Percentiles rank a stretch among this genome's conserved stretches.
Conservation (phyloP, 1,140 invertebrate species). For the Leucophenga varia region DNA sequence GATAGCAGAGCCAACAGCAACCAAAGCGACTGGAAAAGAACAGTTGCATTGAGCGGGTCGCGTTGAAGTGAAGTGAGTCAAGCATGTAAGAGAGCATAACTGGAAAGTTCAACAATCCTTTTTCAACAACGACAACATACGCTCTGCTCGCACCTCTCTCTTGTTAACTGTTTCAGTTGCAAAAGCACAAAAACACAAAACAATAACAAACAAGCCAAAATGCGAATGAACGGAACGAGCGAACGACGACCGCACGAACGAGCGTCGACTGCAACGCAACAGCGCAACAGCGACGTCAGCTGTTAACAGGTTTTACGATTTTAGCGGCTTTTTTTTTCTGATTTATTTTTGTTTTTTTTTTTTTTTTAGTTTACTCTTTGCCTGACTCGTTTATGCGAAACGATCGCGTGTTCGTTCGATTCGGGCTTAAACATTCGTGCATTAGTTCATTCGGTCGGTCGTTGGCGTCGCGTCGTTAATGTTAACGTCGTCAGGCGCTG, state of each 20-base stretch:
- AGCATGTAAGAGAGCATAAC: slow-evolving; percentile 15
- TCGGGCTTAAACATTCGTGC: no score
- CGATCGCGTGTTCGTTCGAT: slow-evolving; percentile 10
- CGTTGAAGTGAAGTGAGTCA: slow-evolving; percentile 46
- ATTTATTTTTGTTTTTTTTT: no score
- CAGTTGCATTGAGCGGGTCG: slow-evolving; percentile 9
- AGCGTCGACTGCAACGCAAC: slow-evolving; percentile 7
- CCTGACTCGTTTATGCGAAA: slow-evolving; percentile 22
- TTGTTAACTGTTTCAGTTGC: slow-evolving; percentile 3
- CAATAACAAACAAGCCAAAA: no score
- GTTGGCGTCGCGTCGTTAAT: no score
- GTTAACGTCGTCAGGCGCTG: slow-evolving; percentile 15
- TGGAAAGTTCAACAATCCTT: slow-evolving; percentile 32
- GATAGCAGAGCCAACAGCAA: slow-evolving; percentile 27
- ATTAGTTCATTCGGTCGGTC: slow-evolving; percentile 16
- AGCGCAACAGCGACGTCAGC: slow-evolving; percentile 9
- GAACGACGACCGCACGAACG: neutral
- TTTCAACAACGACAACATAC: slow-evolving; percentile 21
- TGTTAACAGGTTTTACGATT: slow-evolving; percentile 45
- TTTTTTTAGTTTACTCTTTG: no score
- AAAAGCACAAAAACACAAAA: no score
- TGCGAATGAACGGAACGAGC: no score
- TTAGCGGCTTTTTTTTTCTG: slow-evolving; percentile 41
- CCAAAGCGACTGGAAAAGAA: no score
- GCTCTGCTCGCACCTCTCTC: no score